These are phyloP conservation scores for Hippoglossus stenolepis DNA, from an alignment of 2,113 vertebrate genomes.

Conservation along the genomic window DNA sequence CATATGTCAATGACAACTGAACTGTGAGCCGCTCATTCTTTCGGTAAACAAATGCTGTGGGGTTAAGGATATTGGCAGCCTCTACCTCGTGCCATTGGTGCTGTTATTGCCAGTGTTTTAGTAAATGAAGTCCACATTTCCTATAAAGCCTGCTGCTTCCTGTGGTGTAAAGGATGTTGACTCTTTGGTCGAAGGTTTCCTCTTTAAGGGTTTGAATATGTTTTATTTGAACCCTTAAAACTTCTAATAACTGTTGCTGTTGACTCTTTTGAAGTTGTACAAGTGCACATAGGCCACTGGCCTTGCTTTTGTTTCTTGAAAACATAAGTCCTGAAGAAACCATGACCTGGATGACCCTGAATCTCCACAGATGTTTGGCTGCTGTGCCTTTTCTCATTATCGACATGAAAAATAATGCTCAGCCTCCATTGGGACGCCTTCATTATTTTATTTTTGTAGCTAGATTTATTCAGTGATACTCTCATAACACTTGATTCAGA, in stretches of 20 bases:
- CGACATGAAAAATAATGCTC: too few relatives aligned
- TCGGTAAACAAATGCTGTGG: constrained; percentile 20
- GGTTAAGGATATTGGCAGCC: constrained; percentile 11
- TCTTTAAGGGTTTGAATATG: constrained; percentile 57
- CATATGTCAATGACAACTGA: constrained; percentile 15
- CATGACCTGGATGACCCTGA: too few relatives aligned
- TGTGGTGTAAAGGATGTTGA: constrained; percentile 58
- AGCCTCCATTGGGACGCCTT: too few relatives aligned
- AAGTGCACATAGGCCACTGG: not conserved
- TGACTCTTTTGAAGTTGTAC: not conserved
- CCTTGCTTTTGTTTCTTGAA: too few relatives aligned
- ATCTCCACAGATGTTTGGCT: too few relatives aligned
- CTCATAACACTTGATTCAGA: too few relatives aligned
- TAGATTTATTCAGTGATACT: too few relatives aligned
- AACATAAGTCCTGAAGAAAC: too few relatives aligned
- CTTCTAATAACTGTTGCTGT: not conserved
- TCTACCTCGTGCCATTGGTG: constrained; percentile 44
- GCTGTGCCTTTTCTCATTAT: too few relatives aligned
- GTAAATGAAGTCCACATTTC: constrained; percentile 68
- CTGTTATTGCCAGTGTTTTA: constrained; percentile 53
- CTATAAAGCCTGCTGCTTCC: constrained; percentile 68
- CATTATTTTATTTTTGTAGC: too few relatives aligned
- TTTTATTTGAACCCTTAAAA: not conserved
- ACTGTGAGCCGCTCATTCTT: not conserved
- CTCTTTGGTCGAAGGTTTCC: constrained; percentile 63